These are phyloP conservation scores for Chironomus tepperi DNA, from an alignment of 1,140 invertebrate genomes.

Conservation along the genomic window DNA sequence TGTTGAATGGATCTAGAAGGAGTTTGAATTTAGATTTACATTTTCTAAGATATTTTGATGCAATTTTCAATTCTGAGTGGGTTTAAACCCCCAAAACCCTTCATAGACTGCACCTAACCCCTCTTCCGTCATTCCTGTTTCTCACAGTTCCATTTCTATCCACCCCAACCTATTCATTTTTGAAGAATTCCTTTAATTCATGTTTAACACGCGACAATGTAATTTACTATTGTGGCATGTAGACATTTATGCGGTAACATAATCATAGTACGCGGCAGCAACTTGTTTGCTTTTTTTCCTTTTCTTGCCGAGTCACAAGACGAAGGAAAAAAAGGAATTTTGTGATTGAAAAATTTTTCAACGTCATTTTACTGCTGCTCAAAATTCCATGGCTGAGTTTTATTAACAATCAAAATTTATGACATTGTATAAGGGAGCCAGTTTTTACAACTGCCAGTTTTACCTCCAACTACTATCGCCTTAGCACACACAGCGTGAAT, in stretches of 20 bases:
- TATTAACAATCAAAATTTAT: constrained; percentile 23
- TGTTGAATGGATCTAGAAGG: too few relatives aligned
- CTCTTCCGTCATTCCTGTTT: too few relatives aligned
- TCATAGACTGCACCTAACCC: too few relatives aligned
- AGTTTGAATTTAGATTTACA: too few relatives aligned
- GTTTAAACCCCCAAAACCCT: too few relatives aligned
- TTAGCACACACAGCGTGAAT: not conserved
- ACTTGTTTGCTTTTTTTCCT: constrained; percentile 4
- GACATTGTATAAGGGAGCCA: not conserved
- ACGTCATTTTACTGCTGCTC: not conserved
- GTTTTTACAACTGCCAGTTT: not conserved
- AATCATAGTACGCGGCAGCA: not conserved
- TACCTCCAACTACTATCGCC: not conserved
- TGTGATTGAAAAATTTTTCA: too few relatives aligned
- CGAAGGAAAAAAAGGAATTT: too few relatives aligned
- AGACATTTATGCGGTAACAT: not conserved
- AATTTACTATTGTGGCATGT: not conserved
- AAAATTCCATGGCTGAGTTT: not conserved
- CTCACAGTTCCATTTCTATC: too few relatives aligned
- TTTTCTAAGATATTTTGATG: too few relatives aligned
- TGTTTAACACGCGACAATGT: not conserved
- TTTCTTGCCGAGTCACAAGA: too few relatives aligned
- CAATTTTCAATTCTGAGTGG: too few relatives aligned
- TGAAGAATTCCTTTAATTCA: constrained; percentile 9
- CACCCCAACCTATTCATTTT: not conserved